Base-by-base conservation (phyloP, 2,797 vertebrate species). In the Tachyglossus aculeatus region DNA sequence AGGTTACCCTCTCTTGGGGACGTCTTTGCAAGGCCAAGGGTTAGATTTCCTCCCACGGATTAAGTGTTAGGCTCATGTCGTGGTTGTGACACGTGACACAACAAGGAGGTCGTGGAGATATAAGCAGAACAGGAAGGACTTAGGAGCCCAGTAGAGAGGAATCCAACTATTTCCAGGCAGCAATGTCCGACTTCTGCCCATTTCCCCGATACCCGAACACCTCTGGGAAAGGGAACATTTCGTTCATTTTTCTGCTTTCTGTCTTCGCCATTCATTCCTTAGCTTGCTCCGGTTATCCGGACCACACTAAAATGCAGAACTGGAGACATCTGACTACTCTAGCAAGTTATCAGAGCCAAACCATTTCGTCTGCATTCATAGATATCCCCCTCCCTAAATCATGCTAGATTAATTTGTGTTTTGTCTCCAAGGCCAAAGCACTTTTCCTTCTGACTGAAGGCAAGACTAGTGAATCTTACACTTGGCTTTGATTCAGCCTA, bases 91-190 rank as follows among this genome's bases (percentile, higher is more conserved):
- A n/a, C n/a, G n/a, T n/a, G n/a, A n/a, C n/a, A n/a, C n/a, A 90
- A 88, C 93, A 91, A 92, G 94, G 93, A 95, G 93, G 93, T 92
- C 82, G 27, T 65, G 68, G 60, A 78, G 78, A 88, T 66, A 67
- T 29, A 83, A 44, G 32, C 64, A 32, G 56, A 77, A 72, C 83
- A 88, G 88, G 87, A 88, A 88, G 75, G 75, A 22, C 75, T 64
- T 7, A 5, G 44, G 75, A 85, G 79, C 70, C 81, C 55, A 10
- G 2, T 6, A 54, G 69, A 85, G 78, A 75, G 50, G 78, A 58
- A 68, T 74, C 77, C 82, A 84, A 72, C 78, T 50, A 14, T 70
- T 86, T 86, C 81, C 80, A 86, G 86, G 83, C 79, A 78, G 85
- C 40, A 81, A n/a, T n/a, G n/a, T n/a, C n/a, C n/a, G n/a, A n/a